Evolutionary conservation across 2,113 vertebrate species (phyloP).

Genomic region (Anoplopoma fimbria): DNA sequence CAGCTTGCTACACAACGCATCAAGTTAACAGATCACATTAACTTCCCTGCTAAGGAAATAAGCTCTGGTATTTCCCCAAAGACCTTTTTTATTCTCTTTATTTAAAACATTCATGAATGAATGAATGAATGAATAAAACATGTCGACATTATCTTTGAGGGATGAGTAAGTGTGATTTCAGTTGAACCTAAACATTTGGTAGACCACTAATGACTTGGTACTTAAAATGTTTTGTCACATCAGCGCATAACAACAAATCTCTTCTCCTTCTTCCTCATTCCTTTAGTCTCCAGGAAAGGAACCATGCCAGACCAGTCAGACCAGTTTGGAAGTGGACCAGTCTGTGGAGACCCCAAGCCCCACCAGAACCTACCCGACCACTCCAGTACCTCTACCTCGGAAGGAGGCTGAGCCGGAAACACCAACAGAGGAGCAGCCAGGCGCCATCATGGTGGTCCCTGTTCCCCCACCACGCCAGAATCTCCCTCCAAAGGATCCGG

Average conservation of each 20-base stretch:
- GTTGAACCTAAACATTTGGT: slow-evolving; percentile 5
- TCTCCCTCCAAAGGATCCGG: slow-evolving; percentile 21
- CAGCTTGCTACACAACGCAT: neutral
- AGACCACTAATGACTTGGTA: slow-evolving; percentile 2
- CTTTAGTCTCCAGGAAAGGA: slow-evolving; percentile 84
- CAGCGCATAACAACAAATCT: slow-evolving; percentile 17
- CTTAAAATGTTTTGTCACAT: slow-evolving; percentile 15
- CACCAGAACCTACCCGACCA: slow-evolving; percentile 35
- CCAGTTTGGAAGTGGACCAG: slow-evolving; percentile 85
- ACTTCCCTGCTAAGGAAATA: neutral
- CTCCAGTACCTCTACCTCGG: slow-evolving; percentile 35
- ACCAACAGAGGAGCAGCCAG: slow-evolving; percentile 25
- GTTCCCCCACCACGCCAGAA: slow-evolving; percentile 58
- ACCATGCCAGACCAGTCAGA: slow-evolving; percentile 84
- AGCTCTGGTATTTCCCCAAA: neutral
- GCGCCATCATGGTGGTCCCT: slow-evolving; percentile 26
- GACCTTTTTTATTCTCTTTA: neutral
- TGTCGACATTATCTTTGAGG: neutral
- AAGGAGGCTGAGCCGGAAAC: neutral
- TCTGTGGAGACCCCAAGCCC: slow-evolving; percentile 47
- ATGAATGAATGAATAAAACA: too few relatives aligned
- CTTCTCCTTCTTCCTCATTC: neutral
- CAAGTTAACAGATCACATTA: neutral
- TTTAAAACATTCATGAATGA: too few relatives aligned
- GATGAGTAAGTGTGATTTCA: neutral